Conservation (phyloP, 2,888 invertebrate genomes). For the Volucella inflata region DNA sequence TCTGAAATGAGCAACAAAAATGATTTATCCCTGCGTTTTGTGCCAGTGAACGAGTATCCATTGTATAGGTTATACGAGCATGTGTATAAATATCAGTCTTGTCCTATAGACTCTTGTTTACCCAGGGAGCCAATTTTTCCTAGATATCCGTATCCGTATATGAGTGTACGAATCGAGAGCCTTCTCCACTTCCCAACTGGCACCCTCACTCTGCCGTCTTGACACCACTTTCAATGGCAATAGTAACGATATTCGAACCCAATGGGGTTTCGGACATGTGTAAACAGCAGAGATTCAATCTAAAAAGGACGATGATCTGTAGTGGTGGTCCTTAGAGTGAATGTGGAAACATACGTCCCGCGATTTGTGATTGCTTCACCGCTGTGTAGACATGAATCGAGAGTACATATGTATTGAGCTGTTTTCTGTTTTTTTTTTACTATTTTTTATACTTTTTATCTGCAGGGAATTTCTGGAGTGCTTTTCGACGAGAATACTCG, state of each 20-base stretch:
- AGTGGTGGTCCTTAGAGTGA: slow-evolving; percentile 66
- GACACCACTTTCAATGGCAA: slow-evolving; percentile 70
- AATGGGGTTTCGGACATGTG: slow-evolving; percentile 77
- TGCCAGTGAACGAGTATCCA: slow-evolving; percentile 51
- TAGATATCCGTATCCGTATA: slow-evolving; percentile 20
- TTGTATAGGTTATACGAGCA: slow-evolving; percentile 32
- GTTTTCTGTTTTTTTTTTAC: slow-evolving; percentile 29
- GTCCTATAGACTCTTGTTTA: slow-evolving; percentile 64
- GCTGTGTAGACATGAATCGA: slow-evolving; percentile 50
- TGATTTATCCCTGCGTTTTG: slow-evolving; percentile 71
- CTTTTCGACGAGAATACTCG: slow-evolving; percentile 43
- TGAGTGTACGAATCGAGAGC: background rate
- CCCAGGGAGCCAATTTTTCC: slow-evolving; percentile 59
- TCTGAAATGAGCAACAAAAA: slow-evolving; percentile 73
- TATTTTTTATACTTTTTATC: slow-evolving; percentile 24
- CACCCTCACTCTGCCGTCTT: slow-evolving; percentile 27
- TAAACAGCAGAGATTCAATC: slow-evolving; percentile 77
- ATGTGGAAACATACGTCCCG: slow-evolving; percentile 71
- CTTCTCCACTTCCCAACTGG: too few relatives aligned
- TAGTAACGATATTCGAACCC: slow-evolving; percentile 76
- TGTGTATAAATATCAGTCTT: background rate
- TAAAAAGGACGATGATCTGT: slow-evolving; percentile 76
- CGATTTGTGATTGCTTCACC: slow-evolving; percentile 73
- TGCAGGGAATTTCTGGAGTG: slow-evolving; percentile 61
- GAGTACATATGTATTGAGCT: slow-evolving; percentile 45